These are phyloP conservation scores for Podiceps cristatus DNA, from an alignment of 2,113 vertebrate species.

Conservation along the genomic window DNA sequence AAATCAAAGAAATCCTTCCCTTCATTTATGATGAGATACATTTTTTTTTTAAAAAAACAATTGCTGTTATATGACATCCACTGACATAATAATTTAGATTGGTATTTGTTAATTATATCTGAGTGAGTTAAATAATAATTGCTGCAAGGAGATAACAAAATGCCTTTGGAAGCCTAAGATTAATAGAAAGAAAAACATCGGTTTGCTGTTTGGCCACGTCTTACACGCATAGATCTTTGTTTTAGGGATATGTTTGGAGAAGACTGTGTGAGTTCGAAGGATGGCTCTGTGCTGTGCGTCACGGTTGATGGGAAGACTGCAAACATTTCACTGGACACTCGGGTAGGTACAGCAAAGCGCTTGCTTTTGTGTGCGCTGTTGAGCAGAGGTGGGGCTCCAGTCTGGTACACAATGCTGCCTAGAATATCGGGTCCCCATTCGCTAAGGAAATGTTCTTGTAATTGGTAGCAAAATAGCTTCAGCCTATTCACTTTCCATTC, in stretches of 20 bases:
- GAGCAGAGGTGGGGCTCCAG: background rate
- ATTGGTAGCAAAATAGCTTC: background rate
- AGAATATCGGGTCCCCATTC: background rate
- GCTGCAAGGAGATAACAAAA: background rate
- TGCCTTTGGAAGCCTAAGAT: background rate
- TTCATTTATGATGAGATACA: background rate
- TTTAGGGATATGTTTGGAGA: slow-evolving; percentile 95
- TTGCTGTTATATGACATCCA: background rate
- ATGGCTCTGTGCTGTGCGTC: slow-evolving; percentile 79
- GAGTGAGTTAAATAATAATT: background rate
- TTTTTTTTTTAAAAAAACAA: background rate
- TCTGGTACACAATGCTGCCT: background rate
- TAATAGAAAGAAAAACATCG: background rate
- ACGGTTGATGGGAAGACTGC: slow-evolving; percentile 90
- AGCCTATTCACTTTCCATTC: background rate
- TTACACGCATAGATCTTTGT: background rate
- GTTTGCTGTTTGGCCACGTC: background rate
- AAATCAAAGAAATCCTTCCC: background rate
- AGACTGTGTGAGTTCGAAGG: slow-evolving; percentile 86
- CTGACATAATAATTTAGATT: background rate
- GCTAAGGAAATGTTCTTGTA: background rate
- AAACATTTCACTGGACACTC: slow-evolving; percentile 84
- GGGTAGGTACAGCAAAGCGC: slow-evolving; percentile 77
- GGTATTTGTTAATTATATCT: background rate
- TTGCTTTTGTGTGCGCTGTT: background rate